Evolutionary conservation across 2,888 invertebrate species (phyloP).

Genomic region (Phyto melanocephala): DNA sequence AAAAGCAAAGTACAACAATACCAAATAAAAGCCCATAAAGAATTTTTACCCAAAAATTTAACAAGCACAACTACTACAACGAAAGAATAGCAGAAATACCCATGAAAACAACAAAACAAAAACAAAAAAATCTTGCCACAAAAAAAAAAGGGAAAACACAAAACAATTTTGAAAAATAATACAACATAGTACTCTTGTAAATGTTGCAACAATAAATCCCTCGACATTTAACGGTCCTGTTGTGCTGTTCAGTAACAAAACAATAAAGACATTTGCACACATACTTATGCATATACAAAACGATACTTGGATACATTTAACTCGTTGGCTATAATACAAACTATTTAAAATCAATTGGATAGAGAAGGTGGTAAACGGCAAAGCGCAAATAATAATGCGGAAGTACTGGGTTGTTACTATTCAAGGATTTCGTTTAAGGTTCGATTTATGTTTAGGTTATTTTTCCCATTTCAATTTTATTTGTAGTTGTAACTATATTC

Average conservation of each 20-base stretch:
- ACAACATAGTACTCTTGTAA: background rate
- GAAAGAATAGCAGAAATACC: no score
- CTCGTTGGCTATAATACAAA: background rate
- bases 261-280: background rate
- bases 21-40: background rate
- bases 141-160: background rate
- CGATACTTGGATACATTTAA: background rate
- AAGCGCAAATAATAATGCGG: conserved; percentile 40
- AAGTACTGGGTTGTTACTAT: background rate
- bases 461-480: background rate
- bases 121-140: conserved; percentile 18
- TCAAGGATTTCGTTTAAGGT: background rate
- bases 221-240: conserved; percentile 42
- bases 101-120: background rate
- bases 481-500: background rate
- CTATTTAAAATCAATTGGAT: conserved; percentile 52
- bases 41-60: background rate
- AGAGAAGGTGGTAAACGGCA: conserved; percentile 29
- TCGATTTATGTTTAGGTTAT: background rate
- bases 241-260: conserved; percentile 9
- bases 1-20: background rate
- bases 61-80: no score
- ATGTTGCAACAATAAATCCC: conserved; percentile 55
- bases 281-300: no score
- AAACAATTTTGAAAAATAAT: background rate